Conservation (phyloP, 2,888 invertebrate species). For the Mamestra brassicae region DNA sequence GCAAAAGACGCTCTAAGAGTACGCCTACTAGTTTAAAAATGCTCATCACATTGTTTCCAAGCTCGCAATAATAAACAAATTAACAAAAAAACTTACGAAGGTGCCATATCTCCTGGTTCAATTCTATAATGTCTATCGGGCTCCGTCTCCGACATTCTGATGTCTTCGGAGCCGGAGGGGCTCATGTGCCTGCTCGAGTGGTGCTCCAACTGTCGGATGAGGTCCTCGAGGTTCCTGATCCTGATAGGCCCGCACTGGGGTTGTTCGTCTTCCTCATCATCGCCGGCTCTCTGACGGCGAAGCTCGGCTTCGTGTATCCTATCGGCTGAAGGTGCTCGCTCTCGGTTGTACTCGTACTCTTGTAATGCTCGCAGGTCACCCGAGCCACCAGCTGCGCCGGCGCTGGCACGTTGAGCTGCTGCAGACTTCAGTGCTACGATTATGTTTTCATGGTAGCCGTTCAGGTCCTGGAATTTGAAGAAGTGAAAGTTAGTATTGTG, state of each 20-base stretch:
- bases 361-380: constrained; percentile 86
- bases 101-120: constrained; percentile 90
- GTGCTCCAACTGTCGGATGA: constrained; percentile 96
- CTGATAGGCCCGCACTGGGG: constrained; percentile 96
- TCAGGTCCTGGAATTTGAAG: constrained; percentile 93
- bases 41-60: neutral
- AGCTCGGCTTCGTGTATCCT: constrained; percentile 94
- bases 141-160: constrained; percentile 97
- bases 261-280: constrained; percentile 93
- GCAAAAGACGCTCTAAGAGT: too few species aligned
- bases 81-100: constrained; percentile 85
- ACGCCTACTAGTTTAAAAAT: neutral
- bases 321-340: constrained; percentile 93
- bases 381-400: constrained; percentile 81
- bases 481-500: neutral
- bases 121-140: constrained; percentile 96
- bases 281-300: constrained; percentile 88
- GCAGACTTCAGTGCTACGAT: constrained; percentile 97
- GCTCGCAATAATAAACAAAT: neutral
- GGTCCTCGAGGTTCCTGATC: constrained; percentile 97
- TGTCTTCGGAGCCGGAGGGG: constrained; percentile 97
- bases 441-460: constrained; percentile 98
- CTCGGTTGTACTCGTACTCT: constrained; percentile 90
- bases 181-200: constrained; percentile 97
- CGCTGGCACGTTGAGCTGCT: constrained; percentile 92